Conservation (phyloP, 2,797 vertebrate genomes). For the Steatocranus sp. region DNA sequence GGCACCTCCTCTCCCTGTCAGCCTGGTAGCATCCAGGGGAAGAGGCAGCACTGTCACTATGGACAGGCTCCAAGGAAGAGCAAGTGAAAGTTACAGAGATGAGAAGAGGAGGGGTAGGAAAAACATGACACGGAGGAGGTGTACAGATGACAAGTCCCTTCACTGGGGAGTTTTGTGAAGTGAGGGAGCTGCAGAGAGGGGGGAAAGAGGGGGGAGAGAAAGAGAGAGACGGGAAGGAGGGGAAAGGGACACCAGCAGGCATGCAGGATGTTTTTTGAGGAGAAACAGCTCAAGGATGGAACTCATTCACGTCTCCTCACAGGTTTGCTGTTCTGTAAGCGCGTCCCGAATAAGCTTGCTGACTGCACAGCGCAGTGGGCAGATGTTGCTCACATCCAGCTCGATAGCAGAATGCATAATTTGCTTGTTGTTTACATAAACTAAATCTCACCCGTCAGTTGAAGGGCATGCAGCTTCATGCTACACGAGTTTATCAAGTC, state of each 20-base stretch:
- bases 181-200: slow-evolving; percentile 29
- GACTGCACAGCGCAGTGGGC: not conserved
- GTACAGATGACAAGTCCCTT: slow-evolving; percentile 59
- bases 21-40: slow-evolving; percentile 27
- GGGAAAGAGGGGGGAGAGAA: not conserved
- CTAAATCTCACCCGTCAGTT: slow-evolving; percentile 15
- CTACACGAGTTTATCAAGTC: slow-evolving; percentile 1
- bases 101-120: not conserved
- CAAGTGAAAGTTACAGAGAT: slow-evolving; percentile 47
- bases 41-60: slow-evolving; percentile 42
- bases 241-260: not conserved
- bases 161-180: slow-evolving; percentile 52
- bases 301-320: not conserved
- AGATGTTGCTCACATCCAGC: slow-evolving; percentile 25
- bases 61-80: slow-evolving; percentile 43
- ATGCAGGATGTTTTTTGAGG: slow-evolving; percentile 24
- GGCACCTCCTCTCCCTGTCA: slow-evolving; percentile 33
- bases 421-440: slow-evolving; percentile 37
- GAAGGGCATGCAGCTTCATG: slow-evolving; percentile 4
- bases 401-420: slow-evolving; percentile 38
- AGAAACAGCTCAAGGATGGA: slow-evolving; percentile 8
- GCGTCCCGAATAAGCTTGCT: not conserved
- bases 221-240: not conserved
- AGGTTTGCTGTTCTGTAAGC: not conserved
- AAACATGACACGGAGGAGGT: slow-evolving; percentile 50